phyloP scores from a whole-genome alignment of 2,113 vertebrate genomes.

The Pica pica region DNA sequence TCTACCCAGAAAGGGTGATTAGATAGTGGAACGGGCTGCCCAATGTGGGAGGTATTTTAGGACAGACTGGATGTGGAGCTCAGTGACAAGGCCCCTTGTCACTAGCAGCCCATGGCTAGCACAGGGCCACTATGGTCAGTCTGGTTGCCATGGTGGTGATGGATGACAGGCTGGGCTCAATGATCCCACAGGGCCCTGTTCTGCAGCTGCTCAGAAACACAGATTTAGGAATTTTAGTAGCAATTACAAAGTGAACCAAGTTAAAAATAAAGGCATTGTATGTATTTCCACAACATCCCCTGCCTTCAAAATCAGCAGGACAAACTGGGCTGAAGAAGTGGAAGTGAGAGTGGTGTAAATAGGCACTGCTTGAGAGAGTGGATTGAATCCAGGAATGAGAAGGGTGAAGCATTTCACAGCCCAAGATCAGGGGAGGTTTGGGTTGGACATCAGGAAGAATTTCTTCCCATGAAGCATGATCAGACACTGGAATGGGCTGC shows the following conservation, averaged over 20 bases:
- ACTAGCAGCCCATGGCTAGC: neutral
- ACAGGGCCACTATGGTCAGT: neutral
- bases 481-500: neutral
- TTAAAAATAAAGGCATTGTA: neutral
- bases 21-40: neutral
- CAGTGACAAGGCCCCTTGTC: neutral
- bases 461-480: neutral
- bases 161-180: neutral
- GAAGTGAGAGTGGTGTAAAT: neutral
- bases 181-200: neutral
- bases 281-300: neutral
- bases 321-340: neutral
- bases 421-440: no score
- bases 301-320: neutral
- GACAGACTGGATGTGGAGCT: neutral
- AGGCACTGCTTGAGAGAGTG: neutral
- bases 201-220: neutral
- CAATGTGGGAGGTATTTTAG: neutral
- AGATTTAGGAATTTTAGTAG: no score
- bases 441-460: neutral
- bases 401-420: neutral
- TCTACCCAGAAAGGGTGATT: neutral
- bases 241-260: neutral
- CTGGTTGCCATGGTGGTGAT: neutral
- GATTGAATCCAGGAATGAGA: neutral